Conservation (phyloP, 2,113 vertebrate genomes). For the Rana temporaria region DNA sequence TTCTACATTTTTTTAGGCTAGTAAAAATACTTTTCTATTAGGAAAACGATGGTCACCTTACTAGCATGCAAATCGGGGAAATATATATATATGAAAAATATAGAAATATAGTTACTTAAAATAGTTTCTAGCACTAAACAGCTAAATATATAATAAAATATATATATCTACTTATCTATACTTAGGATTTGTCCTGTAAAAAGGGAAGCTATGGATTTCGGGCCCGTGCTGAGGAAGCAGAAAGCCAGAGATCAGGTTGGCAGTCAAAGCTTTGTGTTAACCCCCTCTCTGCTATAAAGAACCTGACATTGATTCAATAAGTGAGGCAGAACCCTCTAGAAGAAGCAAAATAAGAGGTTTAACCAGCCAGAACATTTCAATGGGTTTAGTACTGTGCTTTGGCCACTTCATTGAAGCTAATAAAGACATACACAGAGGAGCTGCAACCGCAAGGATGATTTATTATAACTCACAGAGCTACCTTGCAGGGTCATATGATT, state of each 20-base stretch:
- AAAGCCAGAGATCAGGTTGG: constrained; percentile 48
- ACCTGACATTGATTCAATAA: constrained; percentile 33
- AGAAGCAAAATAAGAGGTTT: constrained; percentile 49
- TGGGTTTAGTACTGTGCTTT: constrained; percentile 45
- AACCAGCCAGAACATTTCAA: constrained; percentile 51
- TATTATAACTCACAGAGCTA: background rate
- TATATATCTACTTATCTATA: constrained; percentile 7
- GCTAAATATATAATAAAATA: background rate
- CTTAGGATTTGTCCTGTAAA: constrained; percentile 34
- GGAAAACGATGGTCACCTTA: too few species aligned
- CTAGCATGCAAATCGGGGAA: too few species aligned
- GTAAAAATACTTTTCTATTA: too few species aligned
- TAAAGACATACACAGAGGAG: constrained; percentile 39
- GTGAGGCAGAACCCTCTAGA: constrained; percentile 39
- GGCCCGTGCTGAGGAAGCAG: constrained; percentile 38
- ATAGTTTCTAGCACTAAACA: too few species aligned
- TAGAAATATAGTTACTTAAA: background rate
- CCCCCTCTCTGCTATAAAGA: constrained; percentile 46
- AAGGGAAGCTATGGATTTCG: constrained; percentile 24
- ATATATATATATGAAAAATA: background rate
- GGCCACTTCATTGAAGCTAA: constrained; percentile 35
- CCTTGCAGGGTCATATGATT: constrained; percentile 4
- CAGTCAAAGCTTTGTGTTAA: constrained; percentile 55
- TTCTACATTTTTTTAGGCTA: too few species aligned
- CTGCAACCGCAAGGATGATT: constrained; percentile 13